These are phyloP conservation scores for Blastomussa wellsi DNA, from an alignment of 92 coral and sea anemone genomes.

Conservation along the genomic window DNA sequence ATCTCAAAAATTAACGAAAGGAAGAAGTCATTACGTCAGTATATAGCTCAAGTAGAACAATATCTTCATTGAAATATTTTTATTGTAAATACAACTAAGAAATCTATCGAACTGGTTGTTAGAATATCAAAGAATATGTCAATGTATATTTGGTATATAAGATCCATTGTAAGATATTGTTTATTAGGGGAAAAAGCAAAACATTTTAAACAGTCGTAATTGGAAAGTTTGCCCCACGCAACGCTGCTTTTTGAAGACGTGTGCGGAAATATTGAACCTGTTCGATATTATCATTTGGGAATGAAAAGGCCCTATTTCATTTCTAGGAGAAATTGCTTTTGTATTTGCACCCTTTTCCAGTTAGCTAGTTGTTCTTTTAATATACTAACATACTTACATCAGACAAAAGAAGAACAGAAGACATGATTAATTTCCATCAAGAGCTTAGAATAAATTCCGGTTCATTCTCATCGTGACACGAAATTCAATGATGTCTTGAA, in stretches of 20 bases:
- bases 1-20: conserved; percentile 4
- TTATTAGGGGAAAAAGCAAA: conserved; percentile 33
- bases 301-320: conserved; percentile 1
- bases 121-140: conserved; percentile 27
- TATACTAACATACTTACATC: conserved; percentile 19
- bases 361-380: conserved; percentile 10
- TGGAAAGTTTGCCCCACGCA: conserved; percentile 36
- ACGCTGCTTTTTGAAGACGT: neutral
- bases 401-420: conserved; percentile 27
- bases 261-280: conserved; percentile 15
- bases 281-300: neutral
- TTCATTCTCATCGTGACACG: neutral
- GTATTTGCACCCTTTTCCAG: conserved; percentile 4
- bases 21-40: conserved; percentile 1
- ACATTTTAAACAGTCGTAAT: conserved; percentile 36
- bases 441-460: conserved; percentile 30
- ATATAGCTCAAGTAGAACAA: neutral
- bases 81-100: conserved; percentile 21
- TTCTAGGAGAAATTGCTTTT: neutral
- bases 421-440: conserved; percentile 37
- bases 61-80: conserved; percentile 30
- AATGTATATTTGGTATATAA: neutral
- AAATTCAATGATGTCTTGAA: neutral
- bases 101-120: conserved; percentile 13
- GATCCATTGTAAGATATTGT: conserved; percentile 26